These are phyloP conservation scores for Rhagonycha fulva DNA, from an alignment of 2,888 invertebrate genomes.

Conservation along the genomic window DNA sequence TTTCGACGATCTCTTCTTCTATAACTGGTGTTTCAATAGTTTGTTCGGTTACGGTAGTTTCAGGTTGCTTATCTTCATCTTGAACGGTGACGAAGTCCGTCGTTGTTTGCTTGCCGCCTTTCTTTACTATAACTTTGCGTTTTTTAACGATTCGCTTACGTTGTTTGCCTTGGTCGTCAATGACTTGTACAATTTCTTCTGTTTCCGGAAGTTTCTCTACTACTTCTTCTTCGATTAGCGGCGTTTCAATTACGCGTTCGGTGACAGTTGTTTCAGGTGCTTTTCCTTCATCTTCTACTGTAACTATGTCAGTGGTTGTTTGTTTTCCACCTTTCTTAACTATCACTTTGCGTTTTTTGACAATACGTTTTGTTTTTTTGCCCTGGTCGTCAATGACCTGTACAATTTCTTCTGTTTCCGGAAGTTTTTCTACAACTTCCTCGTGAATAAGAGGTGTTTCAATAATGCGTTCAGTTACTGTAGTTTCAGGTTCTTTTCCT, in stretches of 20 bases:
- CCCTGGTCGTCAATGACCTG: background rate
- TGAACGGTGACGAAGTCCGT: slow-evolving; percentile 36
- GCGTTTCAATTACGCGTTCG: slow-evolving; percentile 34
- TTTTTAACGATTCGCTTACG: slow-evolving; percentile 12
- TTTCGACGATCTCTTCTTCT: slow-evolving; percentile 23
- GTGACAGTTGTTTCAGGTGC: slow-evolving; percentile 32
- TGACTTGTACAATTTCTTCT: slow-evolving; percentile 34
- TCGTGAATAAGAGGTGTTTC: slow-evolving; percentile 15
- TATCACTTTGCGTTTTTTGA: slow-evolving; percentile 53
- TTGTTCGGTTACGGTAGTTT: slow-evolving; percentile 39
- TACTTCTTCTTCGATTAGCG: slow-evolving; percentile 33
- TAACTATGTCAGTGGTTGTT: slow-evolving; percentile 48
- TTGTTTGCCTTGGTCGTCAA: slow-evolving; percentile 29
- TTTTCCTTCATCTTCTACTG: slow-evolving; percentile 28
- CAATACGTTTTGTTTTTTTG: slow-evolving; percentile 17
- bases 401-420: background rate
- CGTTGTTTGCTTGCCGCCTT: slow-evolving; percentile 16
- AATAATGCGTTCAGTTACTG: slow-evolving; percentile 47
- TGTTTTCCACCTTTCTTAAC: slow-evolving; percentile 46
- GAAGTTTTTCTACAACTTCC: background rate
- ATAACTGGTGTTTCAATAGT: slow-evolving; percentile 33
- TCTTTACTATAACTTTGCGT: slow-evolving; percentile 19
- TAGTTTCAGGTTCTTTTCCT: slow-evolving; percentile 52
- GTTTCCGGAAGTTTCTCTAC: slow-evolving; percentile 38
- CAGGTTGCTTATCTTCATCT: slow-evolving; percentile 36